A percentile compares a stretch with the other conserved stretches of the same genome.
Conservation (phyloP, 2,797 vertebrate species). For the Antrozous pallidus region DNA sequence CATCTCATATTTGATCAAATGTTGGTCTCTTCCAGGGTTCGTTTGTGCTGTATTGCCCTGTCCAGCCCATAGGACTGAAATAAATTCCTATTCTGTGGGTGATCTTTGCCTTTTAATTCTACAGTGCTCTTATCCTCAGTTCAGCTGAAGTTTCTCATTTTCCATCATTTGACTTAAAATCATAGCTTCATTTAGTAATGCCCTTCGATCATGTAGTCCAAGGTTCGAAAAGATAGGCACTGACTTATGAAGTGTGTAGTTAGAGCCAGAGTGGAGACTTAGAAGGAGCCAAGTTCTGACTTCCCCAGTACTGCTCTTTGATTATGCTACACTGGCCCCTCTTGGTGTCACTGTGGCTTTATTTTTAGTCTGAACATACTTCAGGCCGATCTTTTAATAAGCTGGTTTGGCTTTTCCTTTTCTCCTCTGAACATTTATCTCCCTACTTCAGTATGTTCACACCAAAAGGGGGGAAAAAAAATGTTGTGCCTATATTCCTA, state of each 20-base stretch:
- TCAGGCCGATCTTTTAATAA: slow-evolving; percentile 23
- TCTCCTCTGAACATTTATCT: neutral
- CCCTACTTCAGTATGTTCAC: neutral
- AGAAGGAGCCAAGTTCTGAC: slow-evolving; percentile 38
- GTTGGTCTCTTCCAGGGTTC: neutral
- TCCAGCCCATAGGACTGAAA: neutral
- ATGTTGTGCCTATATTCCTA: neutral
- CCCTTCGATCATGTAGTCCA: slow-evolving; percentile 38
- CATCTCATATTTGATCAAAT: slow-evolving; percentile 8
- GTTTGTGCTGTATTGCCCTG: neutral
- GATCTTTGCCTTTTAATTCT: slow-evolving; percentile 1
- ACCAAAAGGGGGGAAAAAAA: neutral
- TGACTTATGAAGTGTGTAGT: neutral
- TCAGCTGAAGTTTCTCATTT: neutral
- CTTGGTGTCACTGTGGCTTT: slow-evolving; percentile 76
- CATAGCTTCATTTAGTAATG: slow-evolving; percentile 24
- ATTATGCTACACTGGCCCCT: slow-evolving; percentile 62
- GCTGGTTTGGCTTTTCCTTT: neutral
- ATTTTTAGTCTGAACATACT: slow-evolving; percentile 51
- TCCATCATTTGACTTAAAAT: slow-evolving; percentile 46
- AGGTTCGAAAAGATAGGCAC: slow-evolving; percentile 55
- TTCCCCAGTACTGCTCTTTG: slow-evolving; percentile 24
- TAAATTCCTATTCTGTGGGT: neutral
- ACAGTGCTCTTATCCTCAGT: neutral
- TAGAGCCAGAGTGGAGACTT: neutral